Evolutionary conservation across 2,888 invertebrate species (phyloP).

Genomic region (Temnothorax ravouxi): DNA sequence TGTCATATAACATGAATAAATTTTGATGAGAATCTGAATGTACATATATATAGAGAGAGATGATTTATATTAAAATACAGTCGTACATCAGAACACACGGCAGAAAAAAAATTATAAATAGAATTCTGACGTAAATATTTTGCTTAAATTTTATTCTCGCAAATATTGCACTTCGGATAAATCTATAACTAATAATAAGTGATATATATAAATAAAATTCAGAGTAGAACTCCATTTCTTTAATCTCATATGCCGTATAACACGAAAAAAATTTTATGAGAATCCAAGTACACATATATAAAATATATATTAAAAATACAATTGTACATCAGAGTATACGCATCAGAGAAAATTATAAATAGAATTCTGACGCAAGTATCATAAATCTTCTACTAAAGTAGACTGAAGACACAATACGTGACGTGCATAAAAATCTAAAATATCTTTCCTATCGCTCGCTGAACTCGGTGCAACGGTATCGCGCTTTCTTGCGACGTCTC

Average conservation of each 20-base stretch:
- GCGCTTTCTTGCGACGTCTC: not conserved
- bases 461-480: not conserved
- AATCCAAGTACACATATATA: not conserved
- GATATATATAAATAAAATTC: not conserved
- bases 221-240: not conserved
- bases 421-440: slow-evolving; percentile 1
- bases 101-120: slow-evolving; percentile 4
- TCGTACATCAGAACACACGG: not conserved
- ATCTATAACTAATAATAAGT: not conserved
- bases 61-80: not conserved
- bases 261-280: too few species aligned
- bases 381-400: not conserved
- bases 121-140: not conserved
- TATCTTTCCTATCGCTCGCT: not conserved
- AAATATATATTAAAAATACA: slow-evolving; percentile 14
- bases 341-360: slow-evolving; percentile 21
- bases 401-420: not conserved
- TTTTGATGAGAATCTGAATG: not conserved
- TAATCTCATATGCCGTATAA: not conserved
- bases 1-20: not conserved
- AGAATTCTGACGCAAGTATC: not conserved
- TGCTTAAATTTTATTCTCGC: not conserved
- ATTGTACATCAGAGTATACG: not conserved
- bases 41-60: not conserved
- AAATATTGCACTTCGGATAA: not conserved